Evolutionary conservation across 1,140 invertebrate genomes (phyloP).

Genomic region (Yoshiicerus persimilis): DNA sequence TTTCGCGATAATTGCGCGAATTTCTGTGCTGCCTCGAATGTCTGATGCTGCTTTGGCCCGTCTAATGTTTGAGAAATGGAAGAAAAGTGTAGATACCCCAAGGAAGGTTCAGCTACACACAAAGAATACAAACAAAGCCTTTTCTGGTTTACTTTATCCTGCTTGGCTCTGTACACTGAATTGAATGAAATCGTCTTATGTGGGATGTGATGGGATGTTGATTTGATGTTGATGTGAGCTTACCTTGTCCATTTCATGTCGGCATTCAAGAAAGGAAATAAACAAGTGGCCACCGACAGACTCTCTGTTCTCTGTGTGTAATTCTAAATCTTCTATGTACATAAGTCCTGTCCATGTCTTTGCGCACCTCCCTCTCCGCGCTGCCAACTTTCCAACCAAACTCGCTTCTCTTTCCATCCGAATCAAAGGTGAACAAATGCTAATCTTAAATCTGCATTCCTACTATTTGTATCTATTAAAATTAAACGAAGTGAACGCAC

Average conservation of each 20-base stretch:
- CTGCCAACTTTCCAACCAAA: neutral
- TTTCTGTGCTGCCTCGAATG: neutral
- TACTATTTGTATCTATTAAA: neutral
- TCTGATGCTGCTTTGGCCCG: neutral
- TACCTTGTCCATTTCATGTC: neutral
- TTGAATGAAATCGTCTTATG: neutral
- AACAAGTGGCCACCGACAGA: constrained; percentile 13
- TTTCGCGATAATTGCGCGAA: constrained; percentile 23
- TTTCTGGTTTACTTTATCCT: neutral
- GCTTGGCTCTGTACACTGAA: neutral
- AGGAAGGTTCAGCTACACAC: neutral
- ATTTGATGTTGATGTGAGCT: neutral
- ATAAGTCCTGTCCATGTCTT: neutral
- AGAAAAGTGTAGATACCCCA: neutral
- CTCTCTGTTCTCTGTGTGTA: too few species aligned
- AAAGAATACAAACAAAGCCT: neutral
- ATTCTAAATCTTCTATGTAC: neutral
- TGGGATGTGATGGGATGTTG: neutral
- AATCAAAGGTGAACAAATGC: neutral
- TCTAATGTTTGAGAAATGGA: neutral
- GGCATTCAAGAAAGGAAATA: constrained; percentile 13
- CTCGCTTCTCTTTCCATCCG: neutral
- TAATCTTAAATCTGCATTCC: constrained; percentile 3
- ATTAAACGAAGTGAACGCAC: too few species aligned
- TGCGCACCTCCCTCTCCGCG: neutral